Evolutionary conservation across 1,140 invertebrate species (phyloP).

Genomic region (Psilanteris sp.): DNA sequence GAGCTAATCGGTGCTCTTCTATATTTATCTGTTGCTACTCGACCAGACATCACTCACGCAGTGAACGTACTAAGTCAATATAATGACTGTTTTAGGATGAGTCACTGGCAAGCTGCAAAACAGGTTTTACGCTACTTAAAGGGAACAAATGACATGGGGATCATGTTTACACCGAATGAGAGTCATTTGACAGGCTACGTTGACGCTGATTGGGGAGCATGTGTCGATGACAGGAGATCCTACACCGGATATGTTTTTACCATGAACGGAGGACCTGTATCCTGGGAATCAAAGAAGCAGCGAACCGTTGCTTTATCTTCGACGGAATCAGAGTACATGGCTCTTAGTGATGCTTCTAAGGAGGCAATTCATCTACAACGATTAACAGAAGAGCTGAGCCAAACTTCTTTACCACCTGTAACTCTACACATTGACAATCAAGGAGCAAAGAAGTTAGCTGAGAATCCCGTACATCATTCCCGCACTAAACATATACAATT

Average conservation of each 20-base stretch:
- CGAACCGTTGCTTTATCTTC: conserved; percentile 1
- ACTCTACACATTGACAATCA: conserved; percentile 4
- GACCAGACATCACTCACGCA: conserved; percentile 71
- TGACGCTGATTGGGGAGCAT: conserved; percentile 12
- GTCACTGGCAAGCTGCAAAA: conserved; percentile 49
- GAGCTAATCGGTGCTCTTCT: conserved; percentile 47
- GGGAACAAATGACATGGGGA: conserved; percentile 16
- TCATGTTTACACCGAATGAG: not conserved
- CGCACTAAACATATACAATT: conserved; percentile 29
- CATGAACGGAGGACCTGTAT: conserved; percentile 4
- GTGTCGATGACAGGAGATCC: not conserved
- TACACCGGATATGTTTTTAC: conserved; percentile 4
- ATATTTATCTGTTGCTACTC: conserved; percentile 66
- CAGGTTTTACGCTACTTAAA: conserved; percentile 60
- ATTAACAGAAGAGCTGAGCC: not conserved
- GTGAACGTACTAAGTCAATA: conserved; percentile 45
- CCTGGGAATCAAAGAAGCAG: conserved; percentile 8
- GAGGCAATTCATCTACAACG: conserved; percentile 8
- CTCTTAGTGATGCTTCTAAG: conserved; percentile 5
- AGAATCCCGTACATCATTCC: conserved; percentile 2
- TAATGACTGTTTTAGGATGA: conserved; percentile 33
- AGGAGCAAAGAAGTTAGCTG: conserved; percentile 8
- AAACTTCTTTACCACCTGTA: too few relatives aligned
- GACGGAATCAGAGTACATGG: conserved; percentile 3
- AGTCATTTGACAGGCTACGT: not conserved